Conservation (phyloP, 1,140 invertebrate genomes). For the Heliconius himera region DNA sequence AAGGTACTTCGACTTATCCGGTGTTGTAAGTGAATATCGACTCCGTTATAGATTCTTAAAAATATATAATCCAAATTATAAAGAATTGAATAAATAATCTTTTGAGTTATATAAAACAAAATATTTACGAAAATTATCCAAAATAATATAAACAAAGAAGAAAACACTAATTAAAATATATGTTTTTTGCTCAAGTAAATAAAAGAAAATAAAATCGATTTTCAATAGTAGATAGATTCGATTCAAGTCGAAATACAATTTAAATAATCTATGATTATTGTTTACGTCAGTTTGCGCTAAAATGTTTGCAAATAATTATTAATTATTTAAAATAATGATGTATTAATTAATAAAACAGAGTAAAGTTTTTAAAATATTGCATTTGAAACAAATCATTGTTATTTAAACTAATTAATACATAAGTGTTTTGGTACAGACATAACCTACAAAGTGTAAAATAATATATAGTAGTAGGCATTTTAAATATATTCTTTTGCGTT, state of each 20-base stretch:
- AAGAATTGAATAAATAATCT: too few species aligned
- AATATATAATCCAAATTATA: too few species aligned
- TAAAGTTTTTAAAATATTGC: neutral
- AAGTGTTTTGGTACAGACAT: conserved; percentile 28
- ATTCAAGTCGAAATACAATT: neutral
- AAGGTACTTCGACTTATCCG: too few species aligned
- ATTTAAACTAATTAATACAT: neutral
- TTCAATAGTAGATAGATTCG: neutral
- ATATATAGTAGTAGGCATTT: neutral
- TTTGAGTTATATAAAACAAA: too few species aligned
- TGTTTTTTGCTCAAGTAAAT: neutral
- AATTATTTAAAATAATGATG: neutral
- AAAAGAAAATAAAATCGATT: neutral
- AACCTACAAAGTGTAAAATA: conserved; percentile 45
- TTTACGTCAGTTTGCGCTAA: conserved; percentile 47
- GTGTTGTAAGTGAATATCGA: too few species aligned
- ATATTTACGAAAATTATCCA: too few species aligned
- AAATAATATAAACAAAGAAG: neutral
- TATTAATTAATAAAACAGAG: neutral
- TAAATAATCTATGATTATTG: conserved; percentile 28
- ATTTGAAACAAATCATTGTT: neutral
- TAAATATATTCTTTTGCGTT: neutral
- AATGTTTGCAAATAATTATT: conserved; percentile 3
- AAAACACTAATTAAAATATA: neutral
- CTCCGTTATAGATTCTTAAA: too few species aligned